Evolutionary conservation across 1,140 invertebrate species (phyloP).

Genomic region (Drosophila lowei): DNA sequence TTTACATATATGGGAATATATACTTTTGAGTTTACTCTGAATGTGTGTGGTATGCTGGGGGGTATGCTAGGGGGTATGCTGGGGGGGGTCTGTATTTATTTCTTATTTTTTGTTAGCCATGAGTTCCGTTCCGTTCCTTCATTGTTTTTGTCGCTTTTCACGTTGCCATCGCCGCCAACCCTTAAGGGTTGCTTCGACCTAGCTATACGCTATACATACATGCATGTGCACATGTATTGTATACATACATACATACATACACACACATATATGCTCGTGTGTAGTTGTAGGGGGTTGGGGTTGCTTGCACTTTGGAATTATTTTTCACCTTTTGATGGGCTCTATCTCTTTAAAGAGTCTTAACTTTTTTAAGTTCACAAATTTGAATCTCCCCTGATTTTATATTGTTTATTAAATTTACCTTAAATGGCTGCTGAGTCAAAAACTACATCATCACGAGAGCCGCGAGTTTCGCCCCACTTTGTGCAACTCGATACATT

Average conservation of each 20-base stretch:
- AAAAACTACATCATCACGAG: slow-evolving; percentile 15
- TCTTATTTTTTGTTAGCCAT: slow-evolving; percentile 5
- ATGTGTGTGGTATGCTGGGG: background rate
- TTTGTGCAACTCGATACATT: background rate
- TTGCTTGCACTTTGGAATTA: slow-evolving; percentile 20
- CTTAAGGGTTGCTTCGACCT: slow-evolving; percentile 42
- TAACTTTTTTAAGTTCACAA: background rate
- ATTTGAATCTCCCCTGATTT: background rate
- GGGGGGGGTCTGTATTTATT: slow-evolving; percentile 7
- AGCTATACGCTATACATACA: slow-evolving; percentile 13
- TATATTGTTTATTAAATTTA: slow-evolving; percentile 2
- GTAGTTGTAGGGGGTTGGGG: slow-evolving; percentile 18
- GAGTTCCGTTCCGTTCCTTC: background rate
- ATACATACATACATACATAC: slow-evolving; percentile 8
- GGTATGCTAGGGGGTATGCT: no score
- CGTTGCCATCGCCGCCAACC: slow-evolving; percentile 36
- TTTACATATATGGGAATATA: background rate
- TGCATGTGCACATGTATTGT: background rate
- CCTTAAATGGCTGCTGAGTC: slow-evolving; percentile 6
- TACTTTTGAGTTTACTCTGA: background rate
- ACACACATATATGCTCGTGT: background rate
- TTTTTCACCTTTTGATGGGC: slow-evolving; percentile 9
- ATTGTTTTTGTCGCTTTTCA: slow-evolving; percentile 30
- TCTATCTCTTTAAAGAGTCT: slow-evolving; percentile 16
- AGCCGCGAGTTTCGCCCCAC: background rate